Evolutionary conservation across 2,797 vertebrate species (phyloP).

Genomic region (Leucoraja ocellata): DNA sequence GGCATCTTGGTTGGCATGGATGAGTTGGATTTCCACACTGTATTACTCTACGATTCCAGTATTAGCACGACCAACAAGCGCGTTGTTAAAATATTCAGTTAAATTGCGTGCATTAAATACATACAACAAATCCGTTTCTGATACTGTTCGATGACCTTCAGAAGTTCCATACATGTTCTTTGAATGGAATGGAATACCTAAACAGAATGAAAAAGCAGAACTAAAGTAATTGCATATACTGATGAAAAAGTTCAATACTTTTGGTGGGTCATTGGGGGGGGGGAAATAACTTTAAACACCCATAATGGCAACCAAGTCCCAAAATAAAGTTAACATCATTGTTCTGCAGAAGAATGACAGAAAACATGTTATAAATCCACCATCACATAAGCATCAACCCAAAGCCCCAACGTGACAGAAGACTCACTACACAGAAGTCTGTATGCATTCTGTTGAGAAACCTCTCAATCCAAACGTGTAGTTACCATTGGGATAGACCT

Average conservation of each 20-base stretch:
- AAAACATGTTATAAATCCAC: background rate
- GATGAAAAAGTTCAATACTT: background rate
- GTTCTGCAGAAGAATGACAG: background rate
- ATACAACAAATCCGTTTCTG: conserved; percentile 89
- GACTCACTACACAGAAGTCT: background rate
- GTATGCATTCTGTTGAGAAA: background rate
- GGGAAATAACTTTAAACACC: background rate
- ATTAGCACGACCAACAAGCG: background rate
- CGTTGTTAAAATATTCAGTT: background rate
- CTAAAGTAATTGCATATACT: background rate
- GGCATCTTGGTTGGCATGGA: too few species aligned
- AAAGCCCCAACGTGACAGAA: background rate
- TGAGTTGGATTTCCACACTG: too few species aligned
- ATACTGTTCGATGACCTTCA: conserved; percentile 93
- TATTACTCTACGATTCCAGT: too few species aligned
- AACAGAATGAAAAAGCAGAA: conserved; percentile 39
- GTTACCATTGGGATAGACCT: background rate
- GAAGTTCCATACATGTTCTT: conserved; percentile 93
- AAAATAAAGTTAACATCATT: background rate
- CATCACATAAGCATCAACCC: background rate
- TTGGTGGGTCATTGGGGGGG: background rate
- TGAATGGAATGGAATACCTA: conserved; percentile 96
- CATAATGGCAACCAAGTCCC: background rate
- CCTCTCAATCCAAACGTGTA: background rate
- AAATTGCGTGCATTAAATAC: conserved; percentile 49